Conservation (phyloP, 2,113 vertebrate genomes). For the Pelecanus crispus region DNA sequence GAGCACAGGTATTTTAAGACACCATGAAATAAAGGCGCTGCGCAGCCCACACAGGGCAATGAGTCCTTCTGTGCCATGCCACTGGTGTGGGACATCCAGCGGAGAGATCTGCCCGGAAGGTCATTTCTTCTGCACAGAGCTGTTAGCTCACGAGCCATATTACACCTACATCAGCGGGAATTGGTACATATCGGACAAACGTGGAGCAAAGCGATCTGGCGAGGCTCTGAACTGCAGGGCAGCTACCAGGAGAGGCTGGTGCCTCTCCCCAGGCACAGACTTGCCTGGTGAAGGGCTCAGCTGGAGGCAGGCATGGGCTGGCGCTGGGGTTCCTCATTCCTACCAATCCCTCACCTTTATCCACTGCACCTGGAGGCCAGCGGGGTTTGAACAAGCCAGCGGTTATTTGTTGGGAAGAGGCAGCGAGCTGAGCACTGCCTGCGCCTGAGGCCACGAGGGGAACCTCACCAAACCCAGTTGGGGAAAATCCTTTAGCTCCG, state of each 20-base stretch:
- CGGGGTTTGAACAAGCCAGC: accelerated
- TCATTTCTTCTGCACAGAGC: not conserved
- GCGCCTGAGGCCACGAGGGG: accelerated
- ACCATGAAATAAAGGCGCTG: not conserved
- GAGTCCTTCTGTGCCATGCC: not conserved
- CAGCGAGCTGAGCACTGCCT: not conserved
- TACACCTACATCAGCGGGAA: not conserved
- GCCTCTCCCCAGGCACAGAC: not conserved
- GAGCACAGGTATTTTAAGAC: not conserved
- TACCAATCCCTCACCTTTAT: not conserved
- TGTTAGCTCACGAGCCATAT: not conserved
- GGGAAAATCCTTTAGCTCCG: not conserved
- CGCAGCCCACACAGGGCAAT: not conserved
- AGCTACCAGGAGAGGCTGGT: not conserved
- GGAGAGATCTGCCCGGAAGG: not conserved
- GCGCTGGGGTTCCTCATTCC: not conserved
- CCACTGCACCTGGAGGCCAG: not conserved
- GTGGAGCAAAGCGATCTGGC: accelerated
- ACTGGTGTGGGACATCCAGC: accelerated
- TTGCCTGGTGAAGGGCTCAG: not conserved
- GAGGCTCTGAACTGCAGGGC: not conserved
- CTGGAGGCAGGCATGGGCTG: not conserved
- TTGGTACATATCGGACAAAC: accelerated
- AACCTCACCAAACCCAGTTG: not conserved
- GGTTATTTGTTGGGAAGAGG: not conserved